phyloP scores from a whole-genome alignment of 2,888 invertebrate genomes.

The Adela reaumurella region DNA sequence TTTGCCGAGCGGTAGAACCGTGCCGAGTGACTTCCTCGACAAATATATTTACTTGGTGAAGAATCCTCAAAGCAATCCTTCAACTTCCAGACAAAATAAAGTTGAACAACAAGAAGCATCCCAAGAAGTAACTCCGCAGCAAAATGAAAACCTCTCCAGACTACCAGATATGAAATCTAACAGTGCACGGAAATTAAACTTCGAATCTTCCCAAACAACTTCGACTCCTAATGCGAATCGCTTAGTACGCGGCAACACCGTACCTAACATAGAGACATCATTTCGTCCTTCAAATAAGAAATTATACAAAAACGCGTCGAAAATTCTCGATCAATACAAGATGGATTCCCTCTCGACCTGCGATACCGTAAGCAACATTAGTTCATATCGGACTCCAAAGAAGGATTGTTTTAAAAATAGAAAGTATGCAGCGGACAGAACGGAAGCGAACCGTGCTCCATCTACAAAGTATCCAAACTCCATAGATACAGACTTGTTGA shows the following conservation, averaged over 20 bases:
- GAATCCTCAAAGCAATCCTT: conserved; percentile 22
- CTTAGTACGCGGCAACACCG: conserved; percentile 18
- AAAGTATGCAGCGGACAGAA: conserved; percentile 26
- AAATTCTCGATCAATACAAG: conserved; percentile 42
- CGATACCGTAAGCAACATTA: conserved; percentile 22
- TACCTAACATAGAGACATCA: conserved; percentile 16
- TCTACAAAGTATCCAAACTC: conserved; percentile 26
- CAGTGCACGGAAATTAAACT: conserved; percentile 32
- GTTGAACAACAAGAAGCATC: too few species aligned
- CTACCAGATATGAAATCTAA: conserved; percentile 23
- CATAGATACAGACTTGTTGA: conserved; percentile 43
- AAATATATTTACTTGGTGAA: conserved; percentile 47
- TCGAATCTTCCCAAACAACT: conserved; percentile 33
- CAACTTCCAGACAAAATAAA: conserved; percentile 10
- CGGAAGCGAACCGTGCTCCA: conserved; percentile 25
- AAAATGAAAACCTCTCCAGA: background rate
- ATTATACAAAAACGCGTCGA: conserved; percentile 40
- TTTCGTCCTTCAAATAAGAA: conserved; percentile 43
- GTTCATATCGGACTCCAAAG: conserved; percentile 20
- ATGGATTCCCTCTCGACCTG: conserved; percentile 18
- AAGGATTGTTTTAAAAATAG: conserved; percentile 41
- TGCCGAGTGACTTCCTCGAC: conserved; percentile 32
- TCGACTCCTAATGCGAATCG: conserved; percentile 35
- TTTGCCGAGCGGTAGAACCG: conserved; percentile 33
- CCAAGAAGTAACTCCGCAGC: background rate